Evolutionary conservation across 2,113 vertebrate species (phyloP).

Genomic region (Sorex fumeus): DNA sequence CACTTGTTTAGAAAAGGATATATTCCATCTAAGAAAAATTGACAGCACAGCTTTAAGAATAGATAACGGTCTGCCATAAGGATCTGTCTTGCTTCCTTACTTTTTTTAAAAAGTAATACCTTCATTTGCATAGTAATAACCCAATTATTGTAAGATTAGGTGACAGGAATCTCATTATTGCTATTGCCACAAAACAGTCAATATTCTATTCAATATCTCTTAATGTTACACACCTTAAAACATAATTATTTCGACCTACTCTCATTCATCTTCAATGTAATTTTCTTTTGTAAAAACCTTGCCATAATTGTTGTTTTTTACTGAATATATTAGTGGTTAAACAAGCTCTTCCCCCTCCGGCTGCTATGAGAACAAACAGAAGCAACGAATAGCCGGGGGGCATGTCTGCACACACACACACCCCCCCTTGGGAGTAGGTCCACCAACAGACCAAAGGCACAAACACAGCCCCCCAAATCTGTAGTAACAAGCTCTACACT

Average conservation of each 20-base stretch:
- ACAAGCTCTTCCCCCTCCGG: slow-evolving; percentile 84
- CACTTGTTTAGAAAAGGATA: slow-evolving; percentile 86
- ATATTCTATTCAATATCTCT: slow-evolving; percentile 91
- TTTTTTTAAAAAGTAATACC: slow-evolving; percentile 89
- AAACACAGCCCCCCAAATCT: slow-evolving; percentile 80
- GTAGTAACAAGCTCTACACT: slow-evolving; percentile 69
- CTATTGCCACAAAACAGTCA: slow-evolving; percentile 90
- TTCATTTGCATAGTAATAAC: slow-evolving; percentile 93
- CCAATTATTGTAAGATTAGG: slow-evolving; percentile 92
- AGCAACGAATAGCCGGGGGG: slow-evolving; percentile 84
- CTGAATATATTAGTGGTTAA: slow-evolving; percentile 87
- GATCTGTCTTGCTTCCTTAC: slow-evolving; percentile 86
- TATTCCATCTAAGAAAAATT: slow-evolving; percentile 85
- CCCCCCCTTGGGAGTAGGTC: slow-evolving; percentile 73
- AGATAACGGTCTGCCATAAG: slow-evolving; percentile 88
- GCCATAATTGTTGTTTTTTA: slow-evolving; percentile 87
- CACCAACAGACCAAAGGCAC: slow-evolving; percentile 68
- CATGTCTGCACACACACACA: slow-evolving; percentile 24
- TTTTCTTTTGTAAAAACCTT: slow-evolving; percentile 87
- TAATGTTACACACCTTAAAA: slow-evolving; percentile 91
- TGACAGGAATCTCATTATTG: slow-evolving; percentile 92
- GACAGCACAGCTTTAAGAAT: slow-evolving; percentile 86
- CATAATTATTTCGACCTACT: slow-evolving; percentile 90
- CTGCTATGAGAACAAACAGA: slow-evolving; percentile 88
- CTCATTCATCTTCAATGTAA: slow-evolving; percentile 91